A percentile compares a stretch with the other conserved stretches of the same genome.
phyloP scores from a whole-genome alignment of 2,113 vertebrate species.

The Percina caprodes region DNA sequence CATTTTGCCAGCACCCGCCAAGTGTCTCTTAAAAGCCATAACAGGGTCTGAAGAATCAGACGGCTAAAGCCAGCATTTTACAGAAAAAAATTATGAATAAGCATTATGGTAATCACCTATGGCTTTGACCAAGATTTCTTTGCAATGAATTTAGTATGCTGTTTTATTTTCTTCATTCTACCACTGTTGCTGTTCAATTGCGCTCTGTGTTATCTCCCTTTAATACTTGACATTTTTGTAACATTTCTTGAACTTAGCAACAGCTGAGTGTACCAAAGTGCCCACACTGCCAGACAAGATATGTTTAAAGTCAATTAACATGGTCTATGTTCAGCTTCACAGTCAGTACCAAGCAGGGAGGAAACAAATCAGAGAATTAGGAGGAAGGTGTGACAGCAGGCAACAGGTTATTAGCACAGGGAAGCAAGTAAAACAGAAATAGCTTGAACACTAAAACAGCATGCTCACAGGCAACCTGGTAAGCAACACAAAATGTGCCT shows the following conservation, averaged over 20 bases:
- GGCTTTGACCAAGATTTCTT: background rate
- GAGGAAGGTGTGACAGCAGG: background rate
- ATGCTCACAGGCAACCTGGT: background rate
- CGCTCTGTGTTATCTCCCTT: background rate
- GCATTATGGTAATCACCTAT: background rate
- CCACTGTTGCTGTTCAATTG: background rate
- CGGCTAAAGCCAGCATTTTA: background rate
- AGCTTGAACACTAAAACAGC: conserved; percentile 13
- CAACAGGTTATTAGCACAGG: conserved; percentile 1
- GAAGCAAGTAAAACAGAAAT: background rate
- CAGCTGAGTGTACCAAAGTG: conserved; percentile 5
- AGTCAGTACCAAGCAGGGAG: background rate
- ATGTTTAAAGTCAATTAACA: conserved; percentile 19
- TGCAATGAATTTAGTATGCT: background rate
- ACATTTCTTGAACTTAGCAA: background rate
- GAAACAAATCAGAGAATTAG: conserved; percentile 15
- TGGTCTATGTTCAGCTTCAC: background rate
- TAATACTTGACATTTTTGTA: background rate
- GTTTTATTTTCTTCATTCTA: background rate
- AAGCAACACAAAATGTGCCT: background rate
- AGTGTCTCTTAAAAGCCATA: background rate
- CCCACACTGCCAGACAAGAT: background rate
- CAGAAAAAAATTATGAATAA: background rate
- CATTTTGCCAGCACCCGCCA: background rate
- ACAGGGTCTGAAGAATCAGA: background rate